Conservation (phyloP, 2,113 vertebrate genomes). For the Burhinus oedicnemus region DNA sequence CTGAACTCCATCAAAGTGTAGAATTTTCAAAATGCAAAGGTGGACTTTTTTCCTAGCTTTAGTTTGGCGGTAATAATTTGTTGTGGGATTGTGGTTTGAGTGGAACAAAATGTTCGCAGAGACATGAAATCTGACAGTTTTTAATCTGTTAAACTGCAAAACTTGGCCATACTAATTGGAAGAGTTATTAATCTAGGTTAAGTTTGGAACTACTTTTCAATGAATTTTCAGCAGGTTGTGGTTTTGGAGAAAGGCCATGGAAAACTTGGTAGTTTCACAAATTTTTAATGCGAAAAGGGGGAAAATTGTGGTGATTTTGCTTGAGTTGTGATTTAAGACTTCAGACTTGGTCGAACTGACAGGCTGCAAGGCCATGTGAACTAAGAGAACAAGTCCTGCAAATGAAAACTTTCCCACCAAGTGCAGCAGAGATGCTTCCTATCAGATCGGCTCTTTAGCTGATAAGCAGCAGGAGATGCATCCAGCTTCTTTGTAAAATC, state of each 20-base stretch:
- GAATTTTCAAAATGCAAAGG: conserved; percentile 25
- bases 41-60: not conserved
- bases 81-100: not conserved
- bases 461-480: not conserved
- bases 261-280: conserved; percentile 15
- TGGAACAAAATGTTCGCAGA: conserved; percentile 28
- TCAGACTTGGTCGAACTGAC: not conserved
- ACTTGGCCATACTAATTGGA: conserved; percentile 17
- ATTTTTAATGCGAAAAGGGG: conserved; percentile 1
- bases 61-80: not conserved
- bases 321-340: not conserved
- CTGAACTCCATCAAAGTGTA: not conserved
- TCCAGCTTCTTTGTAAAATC: not conserved
- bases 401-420: not conserved
- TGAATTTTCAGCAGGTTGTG: conserved; percentile 34
- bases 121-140: not conserved
- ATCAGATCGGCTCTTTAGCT: not conserved
- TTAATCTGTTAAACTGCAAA: not conserved
- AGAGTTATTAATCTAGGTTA: not conserved
- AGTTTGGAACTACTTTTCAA: conserved; percentile 17
- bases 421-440: not conserved
- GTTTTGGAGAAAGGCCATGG: conserved; percentile 19
- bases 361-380: not conserved
- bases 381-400: not conserved
- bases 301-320: not conserved